These are phyloP conservation scores for Xanthia icteritia DNA, from an alignment of 2,888 invertebrate genomes.

Conservation along the genomic window DNA sequence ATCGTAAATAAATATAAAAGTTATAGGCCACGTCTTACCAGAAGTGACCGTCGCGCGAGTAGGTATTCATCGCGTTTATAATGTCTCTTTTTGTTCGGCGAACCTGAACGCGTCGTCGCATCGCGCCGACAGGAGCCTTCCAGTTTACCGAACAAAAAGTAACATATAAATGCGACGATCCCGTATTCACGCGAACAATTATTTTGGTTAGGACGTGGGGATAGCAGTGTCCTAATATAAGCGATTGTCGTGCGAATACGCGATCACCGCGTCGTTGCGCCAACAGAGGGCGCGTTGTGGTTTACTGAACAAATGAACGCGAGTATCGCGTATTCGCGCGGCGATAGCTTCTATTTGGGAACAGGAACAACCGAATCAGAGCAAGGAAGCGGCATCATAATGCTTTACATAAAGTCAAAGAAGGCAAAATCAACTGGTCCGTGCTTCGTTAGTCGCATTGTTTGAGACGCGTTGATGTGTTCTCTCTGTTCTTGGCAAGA, in stretches of 20 bases:
- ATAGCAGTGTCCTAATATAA: not conserved
- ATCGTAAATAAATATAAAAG: not conserved
- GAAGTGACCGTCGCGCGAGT: not conserved
- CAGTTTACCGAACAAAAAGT: not conserved
- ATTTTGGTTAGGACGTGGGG: not conserved
- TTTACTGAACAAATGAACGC: not conserved
- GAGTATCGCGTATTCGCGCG: not conserved
- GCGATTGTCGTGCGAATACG: too few species aligned
- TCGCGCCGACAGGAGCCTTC: not conserved
- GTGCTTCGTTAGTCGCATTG: slow-evolving; percentile 66
- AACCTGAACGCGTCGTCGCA: not conserved
- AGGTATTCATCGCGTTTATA: too few species aligned
- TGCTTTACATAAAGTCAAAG: slow-evolving; percentile 47
- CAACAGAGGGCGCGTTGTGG: not conserved
- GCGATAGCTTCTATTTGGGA: not conserved
- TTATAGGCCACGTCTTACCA: not conserved
- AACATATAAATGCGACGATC: too few species aligned
- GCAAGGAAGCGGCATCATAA: slow-evolving; percentile 8
- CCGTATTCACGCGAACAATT: not conserved
- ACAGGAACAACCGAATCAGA: not conserved
- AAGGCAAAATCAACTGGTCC: slow-evolving; percentile 48
- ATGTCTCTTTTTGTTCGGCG: not conserved
- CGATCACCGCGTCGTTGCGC: too few species aligned
- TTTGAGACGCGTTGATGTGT: slow-evolving; percentile 51
- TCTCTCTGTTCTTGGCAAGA: slow-evolving; percentile 47